Evolutionary conservation across 2,888 invertebrate species (phyloP).

Genomic region (Malthinus flaveolus): DNA sequence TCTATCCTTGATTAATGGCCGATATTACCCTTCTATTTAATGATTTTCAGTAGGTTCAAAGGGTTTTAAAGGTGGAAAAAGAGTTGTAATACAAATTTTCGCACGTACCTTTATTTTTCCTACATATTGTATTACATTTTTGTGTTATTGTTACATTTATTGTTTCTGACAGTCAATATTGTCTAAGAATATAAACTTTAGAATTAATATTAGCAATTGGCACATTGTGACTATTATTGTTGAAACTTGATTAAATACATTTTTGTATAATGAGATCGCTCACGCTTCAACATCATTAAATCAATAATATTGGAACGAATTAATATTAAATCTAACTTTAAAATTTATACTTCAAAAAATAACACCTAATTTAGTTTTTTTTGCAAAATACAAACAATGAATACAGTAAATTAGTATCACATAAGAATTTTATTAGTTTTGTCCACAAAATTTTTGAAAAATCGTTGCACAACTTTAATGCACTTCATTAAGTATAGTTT

Average conservation of each 20-base stretch:
- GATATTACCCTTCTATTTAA: too few species aligned
- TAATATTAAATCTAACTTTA: constrained; percentile 2
- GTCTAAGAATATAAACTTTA: constrained; percentile 40
- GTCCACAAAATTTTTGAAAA: neutral
- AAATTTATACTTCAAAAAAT: constrained; percentile 3
- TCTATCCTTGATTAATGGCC: too few species aligned
- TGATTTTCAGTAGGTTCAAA: too few species aligned
- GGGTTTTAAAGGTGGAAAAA: too few species aligned
- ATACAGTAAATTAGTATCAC: neutral
- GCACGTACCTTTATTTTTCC: constrained; percentile 5
- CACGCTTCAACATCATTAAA: neutral
- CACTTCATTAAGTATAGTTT: constrained; percentile 14
- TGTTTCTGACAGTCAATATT: constrained; percentile 45
- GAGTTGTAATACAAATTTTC: too few species aligned
- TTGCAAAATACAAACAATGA: neutral
- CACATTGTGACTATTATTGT: constrained; percentile 38
- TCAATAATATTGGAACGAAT: neutral
- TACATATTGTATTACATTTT: constrained; percentile 27
- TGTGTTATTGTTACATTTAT: constrained; percentile 44
- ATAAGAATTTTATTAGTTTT: neutral
- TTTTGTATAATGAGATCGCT: constrained; percentile 20
- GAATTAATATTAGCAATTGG: constrained; percentile 35
- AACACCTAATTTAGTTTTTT: neutral
- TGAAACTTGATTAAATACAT: constrained; percentile 13
- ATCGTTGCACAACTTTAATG: constrained; percentile 22